Conservation (phyloP, 1,140 invertebrate genomes). For the Calliopsis andreniformis region DNA sequence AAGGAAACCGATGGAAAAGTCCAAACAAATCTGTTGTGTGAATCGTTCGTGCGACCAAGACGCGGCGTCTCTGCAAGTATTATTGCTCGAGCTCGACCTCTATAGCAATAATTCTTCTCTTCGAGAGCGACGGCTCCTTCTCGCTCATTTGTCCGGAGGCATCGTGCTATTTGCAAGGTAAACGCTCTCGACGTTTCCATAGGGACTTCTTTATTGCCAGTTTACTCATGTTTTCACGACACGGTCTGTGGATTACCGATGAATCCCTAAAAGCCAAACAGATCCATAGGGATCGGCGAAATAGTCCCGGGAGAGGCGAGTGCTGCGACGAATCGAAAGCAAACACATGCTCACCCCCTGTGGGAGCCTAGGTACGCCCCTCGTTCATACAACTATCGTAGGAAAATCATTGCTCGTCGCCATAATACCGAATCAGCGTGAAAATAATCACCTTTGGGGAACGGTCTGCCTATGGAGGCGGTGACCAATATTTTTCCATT, state of each 20-base stretch:
- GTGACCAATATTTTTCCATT: constrained; percentile 7
- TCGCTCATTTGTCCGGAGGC: not conserved
- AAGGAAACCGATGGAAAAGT: constrained; percentile 43
- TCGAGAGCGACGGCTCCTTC: constrained; percentile 23
- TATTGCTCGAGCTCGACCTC: not conserved
- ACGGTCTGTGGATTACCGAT: not conserved
- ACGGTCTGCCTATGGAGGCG: not conserved
- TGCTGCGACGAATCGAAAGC: constrained; percentile 12
- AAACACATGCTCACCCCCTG: constrained; percentile 21
- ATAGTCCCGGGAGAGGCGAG: not conserved
- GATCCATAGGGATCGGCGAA: constrained; percentile 11
- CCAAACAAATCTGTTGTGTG: constrained; percentile 58
- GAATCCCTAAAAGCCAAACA: constrained; percentile 1
- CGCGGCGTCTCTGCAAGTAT: not conserved
- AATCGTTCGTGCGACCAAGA: constrained; percentile 34
- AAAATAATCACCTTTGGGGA: not conserved
- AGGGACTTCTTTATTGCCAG: not conserved
- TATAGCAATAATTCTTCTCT: constrained; percentile 7
- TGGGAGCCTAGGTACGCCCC: not conserved
- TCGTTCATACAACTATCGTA: constrained; percentile 29
- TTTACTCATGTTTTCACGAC: not conserved
- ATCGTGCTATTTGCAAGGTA: not conserved
- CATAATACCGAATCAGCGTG: not conserved
- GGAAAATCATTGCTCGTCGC: constrained; percentile 31
- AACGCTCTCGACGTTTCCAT: not conserved